phyloP scores from a whole-genome alignment of 2,888 invertebrate genomes.

The Blastobasis adustella region DNA sequence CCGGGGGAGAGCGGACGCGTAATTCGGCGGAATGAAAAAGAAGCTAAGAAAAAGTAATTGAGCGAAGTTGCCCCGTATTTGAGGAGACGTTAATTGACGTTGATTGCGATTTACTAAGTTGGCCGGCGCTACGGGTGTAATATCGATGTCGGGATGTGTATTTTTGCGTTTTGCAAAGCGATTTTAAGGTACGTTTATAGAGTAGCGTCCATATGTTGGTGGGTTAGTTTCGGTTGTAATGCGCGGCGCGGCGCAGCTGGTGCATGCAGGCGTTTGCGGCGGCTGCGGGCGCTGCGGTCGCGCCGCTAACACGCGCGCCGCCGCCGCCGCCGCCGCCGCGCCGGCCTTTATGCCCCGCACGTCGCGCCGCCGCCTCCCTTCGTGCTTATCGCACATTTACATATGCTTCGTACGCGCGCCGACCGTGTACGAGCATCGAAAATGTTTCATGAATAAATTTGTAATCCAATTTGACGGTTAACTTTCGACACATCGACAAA shows the following conservation, averaged over 20 bases:
- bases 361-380: slow-evolving; percentile 30
- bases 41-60: too few species aligned
- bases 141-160: too few species aligned
- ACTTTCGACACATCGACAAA: slow-evolving; percentile 44
- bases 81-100: too few species aligned
- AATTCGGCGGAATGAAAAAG: too few species aligned
- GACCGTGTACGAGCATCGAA: slow-evolving; percentile 63
- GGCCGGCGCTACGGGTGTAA: too few species aligned
- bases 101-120: too few species aligned
- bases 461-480: slow-evolving; percentile 66
- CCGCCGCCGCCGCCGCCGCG: not conserved
- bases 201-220: too few species aligned
- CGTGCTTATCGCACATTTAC: slow-evolving; percentile 69
- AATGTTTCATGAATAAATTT: slow-evolving; percentile 73
- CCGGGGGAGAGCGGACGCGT: too few species aligned
- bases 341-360: slow-evolving; percentile 38
- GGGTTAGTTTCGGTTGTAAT: not conserved
- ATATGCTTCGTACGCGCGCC: slow-evolving; percentile 60
- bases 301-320: slow-evolving; percentile 9
- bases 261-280: not conserved
- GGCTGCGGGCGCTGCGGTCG: slow-evolving; percentile 10
- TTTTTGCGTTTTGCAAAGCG: too few species aligned
- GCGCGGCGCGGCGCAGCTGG: not conserved
- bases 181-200: too few species aligned
- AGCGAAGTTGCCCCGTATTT: too few species aligned